Percentiles rank a stretch among this genome's conserved stretches.
Conservation (phyloP, 1,140 invertebrate species). For the Drosophila subpulchrella region DNA sequence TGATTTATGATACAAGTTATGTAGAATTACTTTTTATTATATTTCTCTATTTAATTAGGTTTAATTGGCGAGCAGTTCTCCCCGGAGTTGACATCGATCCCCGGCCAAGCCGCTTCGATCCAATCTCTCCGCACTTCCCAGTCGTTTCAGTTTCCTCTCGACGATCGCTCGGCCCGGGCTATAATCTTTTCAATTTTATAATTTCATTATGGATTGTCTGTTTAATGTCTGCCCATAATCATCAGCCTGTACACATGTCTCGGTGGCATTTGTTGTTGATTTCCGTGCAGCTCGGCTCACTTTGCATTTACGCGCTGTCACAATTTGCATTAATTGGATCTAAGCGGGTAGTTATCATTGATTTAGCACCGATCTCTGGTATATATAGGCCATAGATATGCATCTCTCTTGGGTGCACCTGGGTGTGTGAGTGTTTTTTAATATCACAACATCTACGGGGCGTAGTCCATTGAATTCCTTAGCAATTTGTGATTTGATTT, state of each 20-base stretch:
- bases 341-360: conserved; percentile 82
- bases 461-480: conserved; percentile 35
- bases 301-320: conserved; percentile 76
- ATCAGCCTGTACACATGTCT: conserved; percentile 63
- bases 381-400: conserved; percentile 68
- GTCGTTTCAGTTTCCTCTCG: conserved; percentile 62
- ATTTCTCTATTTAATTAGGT: conserved; percentile 58
- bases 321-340: conserved; percentile 81
- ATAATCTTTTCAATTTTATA: conserved; percentile 73
- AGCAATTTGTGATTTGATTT: conserved; percentile 40
- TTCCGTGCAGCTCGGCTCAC: conserved; percentile 37
- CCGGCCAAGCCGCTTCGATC: conserved; percentile 10
- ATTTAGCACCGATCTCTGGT: conserved; percentile 78
- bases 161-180: conserved; percentile 32
- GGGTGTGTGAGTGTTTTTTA: conserved; percentile 24
- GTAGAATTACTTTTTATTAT: conserved; percentile 43
- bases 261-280: conserved; percentile 17
- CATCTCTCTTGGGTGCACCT: conserved; percentile 21
- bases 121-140: conserved; percentile 20
- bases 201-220: conserved; percentile 80
- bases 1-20: conserved; percentile 58
- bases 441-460: conserved; percentile 30
- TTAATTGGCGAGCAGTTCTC: conserved; percentile 63
- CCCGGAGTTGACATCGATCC: conserved; percentile 71
- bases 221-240: conserved; percentile 78